Evolutionary conservation across 2,797 vertebrate genomes (phyloP).

Genomic region (Labroides dimidiatus): DNA sequence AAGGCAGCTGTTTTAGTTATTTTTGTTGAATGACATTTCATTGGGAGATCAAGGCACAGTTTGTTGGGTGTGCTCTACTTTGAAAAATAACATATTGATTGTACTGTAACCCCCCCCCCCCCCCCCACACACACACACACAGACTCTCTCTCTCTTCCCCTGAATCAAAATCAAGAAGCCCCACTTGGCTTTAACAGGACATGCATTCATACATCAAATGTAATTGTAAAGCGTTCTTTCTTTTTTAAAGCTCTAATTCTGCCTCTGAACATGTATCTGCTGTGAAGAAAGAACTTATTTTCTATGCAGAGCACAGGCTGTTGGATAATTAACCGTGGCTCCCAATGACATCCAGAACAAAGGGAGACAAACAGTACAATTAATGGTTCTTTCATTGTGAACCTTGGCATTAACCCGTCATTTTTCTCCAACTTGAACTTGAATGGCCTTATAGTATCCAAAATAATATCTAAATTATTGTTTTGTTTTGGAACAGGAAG

Average conservation of each 20-base stretch:
- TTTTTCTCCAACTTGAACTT: constrained; percentile 31
- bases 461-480: constrained; percentile 23
- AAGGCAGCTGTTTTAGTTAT: constrained; percentile 35
- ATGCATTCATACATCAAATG: neutral
- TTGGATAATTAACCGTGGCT: constrained; percentile 38
- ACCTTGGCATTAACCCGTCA: constrained; percentile 18
- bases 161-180: neutral
- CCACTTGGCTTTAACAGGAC: rapidly evolving
- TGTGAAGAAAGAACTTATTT: constrained; percentile 7
- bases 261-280: constrained; percentile 1
- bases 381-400: constrained; percentile 27
- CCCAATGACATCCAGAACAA: constrained; percentile 40
- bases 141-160: no score
- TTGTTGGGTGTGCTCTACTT: constrained; percentile 2
- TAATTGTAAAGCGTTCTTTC: neutral
- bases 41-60: constrained; percentile 15
- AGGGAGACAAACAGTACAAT: constrained; percentile 30
- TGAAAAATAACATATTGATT: constrained; percentile 42
- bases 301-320: constrained; percentile 21
- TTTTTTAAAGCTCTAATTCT: neutral
- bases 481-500: no score
- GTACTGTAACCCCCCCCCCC: no score
- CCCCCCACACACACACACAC: no score
- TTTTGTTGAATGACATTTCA: constrained; percentile 60
- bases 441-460: constrained; percentile 5